Evolutionary conservation across 1,140 invertebrate species (phyloP).

Genomic region (Helicoverpa zea): DNA sequence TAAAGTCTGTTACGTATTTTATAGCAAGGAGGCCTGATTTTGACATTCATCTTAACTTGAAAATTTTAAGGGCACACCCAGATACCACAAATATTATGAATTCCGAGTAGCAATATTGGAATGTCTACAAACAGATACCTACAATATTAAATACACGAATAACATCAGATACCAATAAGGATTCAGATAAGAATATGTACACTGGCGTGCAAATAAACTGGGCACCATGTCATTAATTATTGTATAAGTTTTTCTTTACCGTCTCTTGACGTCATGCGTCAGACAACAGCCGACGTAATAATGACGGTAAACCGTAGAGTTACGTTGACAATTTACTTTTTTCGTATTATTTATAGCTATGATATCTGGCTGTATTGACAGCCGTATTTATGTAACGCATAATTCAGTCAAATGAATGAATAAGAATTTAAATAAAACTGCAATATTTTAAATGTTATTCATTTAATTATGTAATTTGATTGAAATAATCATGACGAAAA

Average conservation of each 20-base stretch:
- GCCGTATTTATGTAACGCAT: slow-evolving; percentile 20
- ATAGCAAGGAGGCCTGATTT: background rate
- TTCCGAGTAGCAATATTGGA: too few species aligned
- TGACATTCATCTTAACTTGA: background rate
- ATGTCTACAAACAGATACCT: too few species aligned
- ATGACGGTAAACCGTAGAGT: background rate
- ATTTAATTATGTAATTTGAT: slow-evolving; percentile 26
- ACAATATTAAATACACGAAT: too few species aligned
- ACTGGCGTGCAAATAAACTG: background rate
- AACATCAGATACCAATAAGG: too few species aligned
- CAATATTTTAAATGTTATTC: slow-evolving; percentile 14
- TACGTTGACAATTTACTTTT: background rate
- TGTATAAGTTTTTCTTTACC: background rate
- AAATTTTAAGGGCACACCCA: too few species aligned
- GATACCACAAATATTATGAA: too few species aligned
- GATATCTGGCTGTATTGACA: background rate
- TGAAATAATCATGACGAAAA: slow-evolving; percentile 24
- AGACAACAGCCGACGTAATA: background rate
- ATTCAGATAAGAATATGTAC: background rate
- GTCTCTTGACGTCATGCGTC: background rate
- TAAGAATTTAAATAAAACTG: slow-evolving; percentile 25
- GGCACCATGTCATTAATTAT: background rate
- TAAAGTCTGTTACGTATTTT: background rate
- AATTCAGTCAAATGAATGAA: slow-evolving; percentile 16
- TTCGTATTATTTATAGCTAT: background rate